A percentile compares a stretch with the other conserved stretches of the same genome.
Evolutionary conservation across 2,113 vertebrate genomes (phyloP).

Genomic region (Polypterus senegalus): DNA sequence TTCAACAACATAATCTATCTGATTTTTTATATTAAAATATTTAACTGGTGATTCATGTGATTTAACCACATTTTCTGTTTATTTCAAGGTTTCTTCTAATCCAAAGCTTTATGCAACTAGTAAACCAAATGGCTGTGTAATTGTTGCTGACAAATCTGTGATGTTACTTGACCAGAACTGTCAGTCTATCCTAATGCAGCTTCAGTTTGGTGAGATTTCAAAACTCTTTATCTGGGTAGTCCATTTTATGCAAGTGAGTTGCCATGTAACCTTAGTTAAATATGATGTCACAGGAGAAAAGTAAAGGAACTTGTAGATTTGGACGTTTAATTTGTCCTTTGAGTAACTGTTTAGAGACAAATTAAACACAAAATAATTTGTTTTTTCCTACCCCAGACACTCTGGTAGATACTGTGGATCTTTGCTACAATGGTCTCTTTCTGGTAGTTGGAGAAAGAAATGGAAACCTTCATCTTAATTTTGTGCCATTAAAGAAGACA

Average conservation of each 20-base stretch:
- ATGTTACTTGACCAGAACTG: constrained; percentile 69
- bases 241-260: no score
- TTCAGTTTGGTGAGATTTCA: constrained; percentile 64
- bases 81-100: constrained; percentile 46
- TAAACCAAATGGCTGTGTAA: constrained; percentile 55
- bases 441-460: constrained; percentile 83
- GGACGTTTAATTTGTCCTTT: no score
- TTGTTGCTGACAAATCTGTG: constrained; percentile 70
- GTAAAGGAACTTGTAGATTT: no score
- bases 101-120: constrained; percentile 53
- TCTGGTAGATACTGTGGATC: constrained; percentile 67
- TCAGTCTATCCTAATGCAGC: constrained; percentile 63
- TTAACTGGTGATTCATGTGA: neutral
- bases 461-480: constrained; percentile 79
- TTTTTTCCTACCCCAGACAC: constrained; percentile 50
- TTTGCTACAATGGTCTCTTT: constrained; percentile 73
- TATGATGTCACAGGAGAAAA: no score
- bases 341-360: no score
- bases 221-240: neutral
- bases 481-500: constrained; percentile 70
- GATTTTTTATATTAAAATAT: neutral
- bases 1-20: neutral
- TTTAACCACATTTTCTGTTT: neutral
- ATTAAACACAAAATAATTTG: no score
- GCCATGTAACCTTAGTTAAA: no score